Conservation (phyloP, 2,797 vertebrate species). For the Catamblyrhynchus diadema region DNA sequence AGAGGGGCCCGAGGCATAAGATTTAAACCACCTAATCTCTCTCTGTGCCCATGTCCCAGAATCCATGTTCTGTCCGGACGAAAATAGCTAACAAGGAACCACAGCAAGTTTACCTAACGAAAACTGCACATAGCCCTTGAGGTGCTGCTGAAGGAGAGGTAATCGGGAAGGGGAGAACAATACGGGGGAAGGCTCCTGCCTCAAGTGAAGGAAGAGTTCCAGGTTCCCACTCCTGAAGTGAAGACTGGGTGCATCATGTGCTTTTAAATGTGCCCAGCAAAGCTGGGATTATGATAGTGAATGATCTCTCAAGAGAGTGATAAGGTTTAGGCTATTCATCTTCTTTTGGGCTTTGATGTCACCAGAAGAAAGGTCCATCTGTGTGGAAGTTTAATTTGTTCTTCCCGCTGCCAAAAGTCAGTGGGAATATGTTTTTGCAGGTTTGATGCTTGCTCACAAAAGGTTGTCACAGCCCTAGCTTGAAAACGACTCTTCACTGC, state of each 20-base stretch:
- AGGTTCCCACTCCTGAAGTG: background rate
- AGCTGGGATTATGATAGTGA: background rate
- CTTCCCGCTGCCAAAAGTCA: background rate
- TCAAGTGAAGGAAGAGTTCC: background rate
- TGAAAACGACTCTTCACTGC: background rate
- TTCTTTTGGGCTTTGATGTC: background rate
- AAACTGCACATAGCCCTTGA: background rate
- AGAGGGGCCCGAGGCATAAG: slow-evolving; percentile 58
- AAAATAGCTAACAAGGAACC: slow-evolving; percentile 29
- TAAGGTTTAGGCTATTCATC: background rate
- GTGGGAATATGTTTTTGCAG: background rate
- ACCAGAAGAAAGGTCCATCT: background rate
- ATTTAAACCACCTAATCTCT: slow-evolving; percentile 54
- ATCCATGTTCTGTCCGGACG: background rate
- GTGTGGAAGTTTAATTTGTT: background rate
- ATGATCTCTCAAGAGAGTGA: background rate
- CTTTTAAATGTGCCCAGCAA: background rate
- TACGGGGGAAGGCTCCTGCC: background rate
- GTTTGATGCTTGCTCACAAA: background rate
- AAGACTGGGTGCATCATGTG: background rate
- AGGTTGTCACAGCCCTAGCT: background rate
- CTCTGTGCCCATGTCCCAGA: background rate
- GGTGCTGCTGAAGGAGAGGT: background rate
- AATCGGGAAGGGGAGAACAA: background rate
- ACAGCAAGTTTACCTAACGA: background rate